Percentiles rank a stretch among this genome's conserved stretches.
Conservation (phyloP, 2,888 invertebrate genomes). For the Mantis religiosa region DNA sequence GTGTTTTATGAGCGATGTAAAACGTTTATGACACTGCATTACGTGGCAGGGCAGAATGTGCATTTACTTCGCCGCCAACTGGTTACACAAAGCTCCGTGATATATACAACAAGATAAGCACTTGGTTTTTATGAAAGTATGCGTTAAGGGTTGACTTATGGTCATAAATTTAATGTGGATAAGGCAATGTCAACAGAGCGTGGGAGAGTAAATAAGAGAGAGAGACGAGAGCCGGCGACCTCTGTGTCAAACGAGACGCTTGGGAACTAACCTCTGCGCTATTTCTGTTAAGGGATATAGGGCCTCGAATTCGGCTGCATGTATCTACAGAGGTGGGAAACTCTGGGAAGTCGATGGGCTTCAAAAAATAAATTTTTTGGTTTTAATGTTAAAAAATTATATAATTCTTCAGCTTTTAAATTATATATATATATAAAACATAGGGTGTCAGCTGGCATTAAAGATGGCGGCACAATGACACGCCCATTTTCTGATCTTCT, state of each 20-base stretch:
- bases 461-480: too few relatives aligned
- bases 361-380: too few relatives aligned
- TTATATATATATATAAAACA: too few relatives aligned
- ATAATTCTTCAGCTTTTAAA: too few relatives aligned
- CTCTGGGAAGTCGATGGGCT: too few relatives aligned
- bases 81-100: neutral
- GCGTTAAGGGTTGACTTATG: neutral
- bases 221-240: neutral
- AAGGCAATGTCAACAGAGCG: neutral
- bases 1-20: too few relatives aligned
- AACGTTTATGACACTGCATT: too few relatives aligned
- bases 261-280: neutral
- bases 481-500: too few relatives aligned
- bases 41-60: neutral
- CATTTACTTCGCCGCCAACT: neutral
- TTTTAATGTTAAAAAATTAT: too few relatives aligned
- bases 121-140: neutral
- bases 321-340: too few relatives aligned
- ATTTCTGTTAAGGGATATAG: neutral
- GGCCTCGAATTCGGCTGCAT: too few relatives aligned
- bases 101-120: neutral
- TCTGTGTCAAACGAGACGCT: neutral
- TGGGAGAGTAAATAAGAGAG: neutral
- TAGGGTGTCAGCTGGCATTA: too few relatives aligned
- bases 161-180: neutral